Evolutionary conservation across 2,797 vertebrate genomes (phyloP).

Genomic region (Acipenser transmontanus): DNA sequence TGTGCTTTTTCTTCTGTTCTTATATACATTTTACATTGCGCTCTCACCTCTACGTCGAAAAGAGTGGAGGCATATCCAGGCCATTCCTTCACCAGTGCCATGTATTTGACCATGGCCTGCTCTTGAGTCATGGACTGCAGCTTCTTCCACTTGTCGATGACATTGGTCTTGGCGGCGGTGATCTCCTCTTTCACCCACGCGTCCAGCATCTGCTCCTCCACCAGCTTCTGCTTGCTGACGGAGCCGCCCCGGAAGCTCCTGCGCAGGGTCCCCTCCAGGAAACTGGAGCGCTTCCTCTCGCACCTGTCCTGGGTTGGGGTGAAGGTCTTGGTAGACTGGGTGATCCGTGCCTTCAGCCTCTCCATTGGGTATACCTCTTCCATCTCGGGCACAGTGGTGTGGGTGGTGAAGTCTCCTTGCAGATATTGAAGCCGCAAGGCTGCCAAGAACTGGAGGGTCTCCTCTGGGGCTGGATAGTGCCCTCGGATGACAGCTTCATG

Average conservation of each 20-base stretch:
- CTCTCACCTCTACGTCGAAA: slow-evolving; percentile 88
- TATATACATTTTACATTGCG: no score
- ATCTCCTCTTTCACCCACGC: slow-evolving; percentile 88
- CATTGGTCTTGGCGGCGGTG: slow-evolving; percentile 65
- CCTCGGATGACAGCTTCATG: slow-evolving; percentile 90
- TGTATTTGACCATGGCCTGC: slow-evolving; percentile 90
- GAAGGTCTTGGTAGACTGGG: slow-evolving; percentile 75
- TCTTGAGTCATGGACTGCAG: slow-evolving; percentile 85
- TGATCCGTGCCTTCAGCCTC: slow-evolving; percentile 78
- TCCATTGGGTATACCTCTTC: slow-evolving; percentile 82
- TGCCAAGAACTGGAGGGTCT: slow-evolving; percentile 88
- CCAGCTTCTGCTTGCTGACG: slow-evolving; percentile 67
- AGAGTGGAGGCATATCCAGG: slow-evolving; percentile 89
- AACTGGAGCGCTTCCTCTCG: slow-evolving; percentile 85
- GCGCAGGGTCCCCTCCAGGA: slow-evolving; percentile 87
- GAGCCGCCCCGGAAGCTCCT: slow-evolving; percentile 84
- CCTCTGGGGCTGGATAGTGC: slow-evolving; percentile 89
- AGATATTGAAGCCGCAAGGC: slow-evolving; percentile 89
- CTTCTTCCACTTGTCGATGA: slow-evolving; percentile 91
- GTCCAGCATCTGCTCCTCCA: slow-evolving; percentile 84
- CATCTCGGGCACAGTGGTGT: slow-evolving; percentile 60
- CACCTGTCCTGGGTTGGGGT: slow-evolving; percentile 44
- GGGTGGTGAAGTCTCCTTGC: slow-evolving; percentile 66
- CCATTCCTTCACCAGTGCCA: slow-evolving; percentile 90
- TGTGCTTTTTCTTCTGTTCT: no score